Evolutionary conservation across 2,888 invertebrate species (phyloP).

Genomic region (Drosophila seclusa): DNA sequence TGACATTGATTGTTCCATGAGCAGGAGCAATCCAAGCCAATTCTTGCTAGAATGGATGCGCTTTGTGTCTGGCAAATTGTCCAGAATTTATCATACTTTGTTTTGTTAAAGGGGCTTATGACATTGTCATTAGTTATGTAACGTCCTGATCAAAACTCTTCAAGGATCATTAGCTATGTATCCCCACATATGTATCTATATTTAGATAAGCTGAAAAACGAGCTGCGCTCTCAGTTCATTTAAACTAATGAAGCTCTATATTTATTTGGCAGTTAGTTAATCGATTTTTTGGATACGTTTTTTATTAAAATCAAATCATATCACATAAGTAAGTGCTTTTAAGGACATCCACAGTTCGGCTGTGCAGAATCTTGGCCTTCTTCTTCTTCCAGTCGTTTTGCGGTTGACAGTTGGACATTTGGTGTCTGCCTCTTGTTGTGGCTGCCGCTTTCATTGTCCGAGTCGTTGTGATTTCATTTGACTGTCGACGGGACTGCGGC

Average conservation of each 20-base stretch:
- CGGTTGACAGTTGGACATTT: slow-evolving; percentile 52
- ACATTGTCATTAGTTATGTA: background rate
- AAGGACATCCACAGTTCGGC: slow-evolving; percentile 20
- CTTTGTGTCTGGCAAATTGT: slow-evolving; percentile 43
- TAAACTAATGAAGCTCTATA: background rate
- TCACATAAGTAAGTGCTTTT: background rate
- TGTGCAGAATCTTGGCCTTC: accelerated
- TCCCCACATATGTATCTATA: background rate
- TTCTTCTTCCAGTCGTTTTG: slow-evolving; percentile 33
- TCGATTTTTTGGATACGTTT: background rate
- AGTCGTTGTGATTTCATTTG: slow-evolving; percentile 54
- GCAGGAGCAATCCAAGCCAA: slow-evolving; percentile 16
- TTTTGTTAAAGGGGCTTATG: background rate
- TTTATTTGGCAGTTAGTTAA: background rate
- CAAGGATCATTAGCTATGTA: background rate
- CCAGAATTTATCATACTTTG: slow-evolving; percentile 11
- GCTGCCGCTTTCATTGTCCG: slow-evolving; percentile 35
- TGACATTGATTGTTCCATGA: slow-evolving; percentile 62
- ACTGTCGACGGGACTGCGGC: slow-evolving; percentile 33
- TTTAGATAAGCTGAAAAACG: background rate
- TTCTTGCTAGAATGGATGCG: background rate
- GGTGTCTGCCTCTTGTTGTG: slow-evolving; percentile 16
- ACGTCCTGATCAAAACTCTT: background rate
- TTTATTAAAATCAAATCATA: background rate
- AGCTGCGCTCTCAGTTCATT: background rate